phyloP scores from a whole-genome alignment of 2,797 vertebrate species.

The Gouania willdenowi region DNA sequence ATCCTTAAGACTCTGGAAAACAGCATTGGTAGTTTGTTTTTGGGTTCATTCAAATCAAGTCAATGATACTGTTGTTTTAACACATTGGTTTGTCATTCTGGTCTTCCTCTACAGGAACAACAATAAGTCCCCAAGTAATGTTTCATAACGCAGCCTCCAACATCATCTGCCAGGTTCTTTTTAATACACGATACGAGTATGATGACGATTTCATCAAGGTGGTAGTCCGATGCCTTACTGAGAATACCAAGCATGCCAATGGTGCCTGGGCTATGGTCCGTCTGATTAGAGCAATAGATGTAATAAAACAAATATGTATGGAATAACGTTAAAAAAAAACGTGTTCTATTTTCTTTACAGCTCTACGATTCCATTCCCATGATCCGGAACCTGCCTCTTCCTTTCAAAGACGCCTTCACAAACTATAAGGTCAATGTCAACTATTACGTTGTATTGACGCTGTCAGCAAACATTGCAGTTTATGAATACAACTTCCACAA shows the following conservation, averaged over 20 bases:
- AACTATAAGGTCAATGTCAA: conserved; percentile 27
- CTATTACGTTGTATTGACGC: no score
- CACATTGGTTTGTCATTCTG: no score
- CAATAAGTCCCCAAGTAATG: conserved; percentile 58
- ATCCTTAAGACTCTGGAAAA: conserved; percentile 40
- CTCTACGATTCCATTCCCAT: conserved; percentile 63
- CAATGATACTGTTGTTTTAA: no score
- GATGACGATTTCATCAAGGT: conserved; percentile 49
- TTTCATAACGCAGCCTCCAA: conserved; percentile 74
- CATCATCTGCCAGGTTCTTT: conserved; percentile 73
- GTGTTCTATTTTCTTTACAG: conserved; percentile 22
- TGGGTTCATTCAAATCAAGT: neutral
- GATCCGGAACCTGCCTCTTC: conserved; percentile 49
- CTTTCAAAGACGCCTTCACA: conserved; percentile 54
- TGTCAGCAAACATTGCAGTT: no score
- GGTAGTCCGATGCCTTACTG: conserved; percentile 52
- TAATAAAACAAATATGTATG: no score
- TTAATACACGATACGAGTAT: conserved; percentile 62
- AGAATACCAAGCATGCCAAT: conserved; percentile 55
- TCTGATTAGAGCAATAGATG: no score
- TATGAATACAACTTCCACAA: no score
- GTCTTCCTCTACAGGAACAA: conserved; percentile 45
- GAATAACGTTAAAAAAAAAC: no score
- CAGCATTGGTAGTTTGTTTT: conserved; percentile 57
- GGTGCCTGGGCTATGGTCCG: conserved; percentile 73